These are phyloP conservation scores for Zapus hudsonius DNA, from an alignment of 2,113 vertebrate species.

Conservation along the genomic window DNA sequence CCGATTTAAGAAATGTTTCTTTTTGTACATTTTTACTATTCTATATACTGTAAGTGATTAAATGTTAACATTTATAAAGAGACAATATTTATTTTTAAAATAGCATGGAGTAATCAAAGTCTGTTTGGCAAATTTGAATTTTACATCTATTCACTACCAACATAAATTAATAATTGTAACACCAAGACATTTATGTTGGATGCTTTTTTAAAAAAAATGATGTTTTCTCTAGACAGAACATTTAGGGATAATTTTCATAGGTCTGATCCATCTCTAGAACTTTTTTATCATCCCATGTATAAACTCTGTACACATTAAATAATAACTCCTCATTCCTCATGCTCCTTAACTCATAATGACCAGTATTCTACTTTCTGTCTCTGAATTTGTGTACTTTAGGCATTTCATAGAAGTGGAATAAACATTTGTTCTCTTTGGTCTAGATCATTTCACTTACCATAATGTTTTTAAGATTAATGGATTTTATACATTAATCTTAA, in stretches of 20 bases:
- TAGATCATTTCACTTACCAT: not conserved
- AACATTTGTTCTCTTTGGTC: not conserved
- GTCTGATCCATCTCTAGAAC: not conserved
- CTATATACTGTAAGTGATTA: slow-evolving; percentile 31
- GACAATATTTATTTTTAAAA: slow-evolving; percentile 36
- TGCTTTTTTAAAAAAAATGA: slow-evolving; percentile 18
- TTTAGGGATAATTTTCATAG: slow-evolving; percentile 48
- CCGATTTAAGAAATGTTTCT: too few species aligned
- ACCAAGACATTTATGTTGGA: slow-evolving; percentile 16
- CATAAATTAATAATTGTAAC: slow-evolving; percentile 11
- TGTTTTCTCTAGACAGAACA: slow-evolving; percentile 38
- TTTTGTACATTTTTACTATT: slow-evolving; percentile 51
- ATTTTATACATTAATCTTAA: too few species aligned
- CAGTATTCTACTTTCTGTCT: not conserved
- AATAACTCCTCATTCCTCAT: not conserved
- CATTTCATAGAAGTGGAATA: not conserved
- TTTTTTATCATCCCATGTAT: too few species aligned
- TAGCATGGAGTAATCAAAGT: slow-evolving; percentile 35
- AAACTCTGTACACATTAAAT: not conserved
- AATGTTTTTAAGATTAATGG: not conserved
- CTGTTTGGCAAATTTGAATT: slow-evolving; percentile 53
- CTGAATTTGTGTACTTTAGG: not conserved
- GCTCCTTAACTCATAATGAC: not conserved
- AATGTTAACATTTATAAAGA: slow-evolving; percentile 47
- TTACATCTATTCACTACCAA: not conserved